Conservation (phyloP, 2,113 vertebrate species). For the Coptodon bakossiorum region DNA sequence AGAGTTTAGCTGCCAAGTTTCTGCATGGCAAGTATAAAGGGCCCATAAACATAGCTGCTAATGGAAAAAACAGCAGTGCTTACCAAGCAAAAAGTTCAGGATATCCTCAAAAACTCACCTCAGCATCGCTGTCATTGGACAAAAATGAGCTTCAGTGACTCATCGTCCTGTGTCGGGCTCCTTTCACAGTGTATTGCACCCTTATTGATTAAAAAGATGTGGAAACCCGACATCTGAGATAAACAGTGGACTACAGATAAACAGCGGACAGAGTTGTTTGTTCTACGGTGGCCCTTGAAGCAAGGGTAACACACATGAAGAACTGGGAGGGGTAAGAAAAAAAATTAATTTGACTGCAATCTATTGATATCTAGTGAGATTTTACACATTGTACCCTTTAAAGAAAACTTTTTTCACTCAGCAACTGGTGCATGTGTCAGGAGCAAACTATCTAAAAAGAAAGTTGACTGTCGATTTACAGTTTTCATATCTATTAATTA, state of each 20-base stretch:
- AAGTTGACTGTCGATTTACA: background rate
- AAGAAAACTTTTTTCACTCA: background rate
- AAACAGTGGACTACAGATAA: background rate
- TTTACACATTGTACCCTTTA: background rate
- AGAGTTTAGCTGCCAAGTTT: background rate
- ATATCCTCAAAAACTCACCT: background rate
- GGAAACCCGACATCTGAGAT: background rate
- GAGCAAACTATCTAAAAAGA: background rate
- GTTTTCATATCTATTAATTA: background rate
- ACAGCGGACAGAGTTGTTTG: background rate
- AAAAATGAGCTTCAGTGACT: background rate
- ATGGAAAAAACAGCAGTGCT: background rate
- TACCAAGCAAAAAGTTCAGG: background rate
- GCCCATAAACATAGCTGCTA: background rate
- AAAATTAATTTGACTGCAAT: background rate
- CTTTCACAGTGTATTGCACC: background rate
- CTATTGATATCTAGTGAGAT: background rate
- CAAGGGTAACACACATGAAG: background rate
- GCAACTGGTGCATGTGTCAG: background rate
- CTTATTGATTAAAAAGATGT: background rate
- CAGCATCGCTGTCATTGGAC: background rate
- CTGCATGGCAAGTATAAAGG: background rate
- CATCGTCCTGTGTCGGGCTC: background rate
- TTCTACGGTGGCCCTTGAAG: background rate
- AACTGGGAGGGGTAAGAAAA: background rate